phyloP scores from a whole-genome alignment of 2,888 invertebrate species.

The Drosophila differens region DNA sequence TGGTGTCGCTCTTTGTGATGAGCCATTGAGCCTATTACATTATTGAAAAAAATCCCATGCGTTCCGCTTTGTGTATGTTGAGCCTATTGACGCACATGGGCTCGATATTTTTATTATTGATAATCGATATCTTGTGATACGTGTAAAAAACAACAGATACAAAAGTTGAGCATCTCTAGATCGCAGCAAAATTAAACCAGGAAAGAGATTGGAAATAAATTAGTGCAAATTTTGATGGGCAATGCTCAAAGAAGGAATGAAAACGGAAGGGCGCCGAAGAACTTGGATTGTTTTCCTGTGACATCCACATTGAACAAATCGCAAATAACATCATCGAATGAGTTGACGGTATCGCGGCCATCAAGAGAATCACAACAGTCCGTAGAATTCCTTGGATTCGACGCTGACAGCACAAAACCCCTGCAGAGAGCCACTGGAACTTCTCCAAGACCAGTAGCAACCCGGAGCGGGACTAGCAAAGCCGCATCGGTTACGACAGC shows the following conservation, averaged over 20 bases:
- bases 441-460: neutral
- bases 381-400: neutral
- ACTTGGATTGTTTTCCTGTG: neutral
- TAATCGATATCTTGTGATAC: neutral
- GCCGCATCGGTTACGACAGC: neutral
- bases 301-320: slow-evolving; percentile 1
- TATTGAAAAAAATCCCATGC: neutral
- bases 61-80: neutral
- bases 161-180: neutral
- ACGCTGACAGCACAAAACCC: neutral
- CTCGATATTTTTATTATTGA: neutral
- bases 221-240: slow-evolving; percentile 4
- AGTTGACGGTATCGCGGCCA: slow-evolving; percentile 87
- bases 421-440: neutral
- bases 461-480: neutral
- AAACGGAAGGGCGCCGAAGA: slow-evolving; percentile 1
- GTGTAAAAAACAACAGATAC: neutral
- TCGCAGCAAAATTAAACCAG: slow-evolving; percentile 2
- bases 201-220: neutral
- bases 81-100: neutral
- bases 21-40: neutral
- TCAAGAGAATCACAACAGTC: slow-evolving; percentile 74
- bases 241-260: slow-evolving; percentile 4
- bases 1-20: neutral
- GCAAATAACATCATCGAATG: slow-evolving; percentile 55